A percentile compares a stretch with the other conserved stretches of the same genome.
Evolutionary conservation across 1,140 invertebrate genomes (phyloP).

Genomic region (Branchinecta lynchi): DNA sequence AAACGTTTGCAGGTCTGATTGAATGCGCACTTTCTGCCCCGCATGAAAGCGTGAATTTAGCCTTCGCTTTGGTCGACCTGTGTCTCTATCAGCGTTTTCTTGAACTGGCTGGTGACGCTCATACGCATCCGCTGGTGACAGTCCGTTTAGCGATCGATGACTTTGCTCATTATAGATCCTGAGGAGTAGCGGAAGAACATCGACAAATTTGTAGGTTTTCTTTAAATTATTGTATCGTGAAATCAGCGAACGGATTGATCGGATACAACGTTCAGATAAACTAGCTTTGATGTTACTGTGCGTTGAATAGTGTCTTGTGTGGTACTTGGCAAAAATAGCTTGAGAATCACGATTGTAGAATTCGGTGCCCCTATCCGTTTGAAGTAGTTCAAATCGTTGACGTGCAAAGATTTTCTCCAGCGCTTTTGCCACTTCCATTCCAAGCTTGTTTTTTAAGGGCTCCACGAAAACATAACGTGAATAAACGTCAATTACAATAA

Average conservation of each 20-base stretch:
- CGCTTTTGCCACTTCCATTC: not conserved
- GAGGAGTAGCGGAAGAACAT: not conserved
- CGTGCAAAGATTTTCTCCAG: not conserved
- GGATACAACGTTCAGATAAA: not conserved
- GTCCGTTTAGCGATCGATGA: not conserved
- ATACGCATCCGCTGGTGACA: not conserved
- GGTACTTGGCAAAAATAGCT: not conserved
- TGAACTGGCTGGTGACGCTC: not conserved
- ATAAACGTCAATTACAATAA: not conserved
- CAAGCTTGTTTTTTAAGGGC: not conserved
- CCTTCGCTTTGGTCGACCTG: not conserved
- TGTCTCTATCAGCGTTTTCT: not conserved
- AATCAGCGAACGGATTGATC: not conserved
- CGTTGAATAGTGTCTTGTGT: not conserved
- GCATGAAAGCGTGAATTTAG: not conserved
- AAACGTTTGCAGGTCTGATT: not conserved
- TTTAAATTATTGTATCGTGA: not conserved
- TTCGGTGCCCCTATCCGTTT: not conserved
- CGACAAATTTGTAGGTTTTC: not conserved
- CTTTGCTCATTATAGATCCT: not conserved
- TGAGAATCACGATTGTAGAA: not conserved
- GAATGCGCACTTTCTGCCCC: not conserved
- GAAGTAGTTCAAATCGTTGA: not conserved
- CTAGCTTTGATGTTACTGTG: not conserved
- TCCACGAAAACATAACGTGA: not conserved